Evolutionary conservation across 2,888 invertebrate genomes (phyloP), one percentile per base, ranked within the genome.

Genomic region (Luperina nickerlii): DNA sequence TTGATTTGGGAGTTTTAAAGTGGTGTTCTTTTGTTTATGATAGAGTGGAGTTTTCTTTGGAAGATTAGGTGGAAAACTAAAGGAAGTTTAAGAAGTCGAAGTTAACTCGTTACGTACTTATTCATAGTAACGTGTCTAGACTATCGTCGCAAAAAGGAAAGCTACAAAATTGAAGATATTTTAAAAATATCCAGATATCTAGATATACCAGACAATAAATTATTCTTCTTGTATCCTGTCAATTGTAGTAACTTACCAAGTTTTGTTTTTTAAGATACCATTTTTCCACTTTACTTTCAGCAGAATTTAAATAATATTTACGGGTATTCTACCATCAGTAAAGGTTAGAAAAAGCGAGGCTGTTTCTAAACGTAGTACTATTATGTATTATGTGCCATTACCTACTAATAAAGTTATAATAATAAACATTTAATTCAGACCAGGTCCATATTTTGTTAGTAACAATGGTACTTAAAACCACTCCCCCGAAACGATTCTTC

Each of bases 1-100:
- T 73, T 68, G 67, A 71, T 83, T 85, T 78, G 13, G 38, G 0
- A 48, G 24, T 75, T 70, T 66, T 24, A 75, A 27, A 66, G 24
- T 24, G 8, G 20, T 63, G n/a, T 62, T 45, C 27, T 54, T 70
- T 84, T 83, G 54, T 79, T 79, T 38, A 42, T 45, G 20, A 66
- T 42, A 4, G 11, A 13, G 11, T 24, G 13, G 8, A 48, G 18
- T 74, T 32, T 32, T 32, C n/a, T 32, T 45, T 57, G 38, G 38
- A 38, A 38, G 38, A 38, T 38, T 38, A 38, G 3, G 5, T 9
- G 9, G 38, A 11, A 38, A 3, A 38, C 38, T 24, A 38, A 32
- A 57, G 1, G 27, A 27, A 32, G 18, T 27, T 63, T 18, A 62
- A 62, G 27, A 27, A 63, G 18, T 63, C 63, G 4, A 63, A 63